Evolutionary conservation across 2,888 invertebrate species (phyloP), one percentile per base, ranked within the genome.

Genomic region (Philereme transversata): DNA sequence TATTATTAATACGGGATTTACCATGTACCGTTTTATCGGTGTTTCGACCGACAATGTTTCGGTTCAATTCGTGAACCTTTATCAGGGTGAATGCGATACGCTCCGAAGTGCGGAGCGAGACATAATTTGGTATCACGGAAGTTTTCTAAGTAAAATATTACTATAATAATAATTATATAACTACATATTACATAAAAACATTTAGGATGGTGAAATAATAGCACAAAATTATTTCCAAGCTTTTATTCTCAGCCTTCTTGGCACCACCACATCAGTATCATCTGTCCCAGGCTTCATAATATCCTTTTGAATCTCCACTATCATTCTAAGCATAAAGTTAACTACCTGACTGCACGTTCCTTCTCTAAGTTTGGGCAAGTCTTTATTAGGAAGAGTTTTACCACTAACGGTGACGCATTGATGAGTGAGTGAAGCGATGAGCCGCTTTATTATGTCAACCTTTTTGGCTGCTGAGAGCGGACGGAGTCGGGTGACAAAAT

Each of bases 361-460:
- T n/a, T 94, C 94, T 41, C 94, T 82, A 1, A 94, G 79, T 50
- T 82, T 91, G 9, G 89, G 83, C 73, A 93, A 93, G 64, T 90
- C 89, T 73, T 76, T 77, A 43, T 71, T 78, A 3, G 83, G 92
- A 72, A 90, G 84, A 74, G 78, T 81, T 68, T 77, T 78, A 9
- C 83, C 84, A 46, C 75, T 78, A 49, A 92, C 75, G 11, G 67
- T 74, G 4, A 95, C 87, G 4, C 93, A 91, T 73, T 96, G 95
- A 64, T 96, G 96, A 0, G 95, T 94, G 5, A 96, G 79, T 3
- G 95, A 93, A 4, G 95, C 95, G 38, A 95, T 87, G 11, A 96
- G 81, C 35, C 96, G 92, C 75, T 94, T 94, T 53, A 95, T 83
- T 5, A 96, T 87, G 62, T 94, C 92, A 40, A 93, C 90, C 73